A percentile compares a stretch with the other conserved stretches of the same genome.
phyloP scores from a whole-genome alignment of 2,113 vertebrate genomes.

The Menidia beryllina region DNA sequence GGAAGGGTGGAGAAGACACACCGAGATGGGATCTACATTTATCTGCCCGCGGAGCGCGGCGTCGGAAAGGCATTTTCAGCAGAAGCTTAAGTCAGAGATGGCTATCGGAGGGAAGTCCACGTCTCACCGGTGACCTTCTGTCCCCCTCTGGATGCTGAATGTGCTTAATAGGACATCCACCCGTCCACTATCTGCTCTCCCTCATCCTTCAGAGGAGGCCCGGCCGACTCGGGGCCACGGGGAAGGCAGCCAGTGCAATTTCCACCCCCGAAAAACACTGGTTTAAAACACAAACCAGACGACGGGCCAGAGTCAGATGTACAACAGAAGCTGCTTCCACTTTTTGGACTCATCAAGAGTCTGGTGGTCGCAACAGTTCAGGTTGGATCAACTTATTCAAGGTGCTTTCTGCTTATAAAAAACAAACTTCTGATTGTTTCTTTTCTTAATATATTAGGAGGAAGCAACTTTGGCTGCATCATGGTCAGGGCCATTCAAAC shows the following conservation, averaged over 20 bases:
- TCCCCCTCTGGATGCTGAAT: constrained; percentile 8
- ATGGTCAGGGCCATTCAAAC: too few species aligned
- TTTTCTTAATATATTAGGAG: too few species aligned
- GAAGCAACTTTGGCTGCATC: too few species aligned
- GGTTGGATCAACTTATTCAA: too few species aligned
- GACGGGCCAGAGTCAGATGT: too few species aligned
- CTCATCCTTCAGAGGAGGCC: not conserved
- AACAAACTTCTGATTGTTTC: too few species aligned
- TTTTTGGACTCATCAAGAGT: too few species aligned
- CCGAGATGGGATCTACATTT: constrained; percentile 10
- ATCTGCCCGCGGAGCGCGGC: not conserved
- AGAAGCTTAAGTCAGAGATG: constrained; percentile 9
- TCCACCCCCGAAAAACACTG: too few species aligned
- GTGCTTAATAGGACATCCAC: constrained; percentile 12
- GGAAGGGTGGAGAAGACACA: not conserved
- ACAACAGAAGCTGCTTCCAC: too few species aligned
- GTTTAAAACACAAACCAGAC: too few species aligned
- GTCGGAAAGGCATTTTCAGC: constrained; percentile 16
- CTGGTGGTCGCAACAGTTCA: too few species aligned
- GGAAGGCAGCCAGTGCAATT: not conserved
- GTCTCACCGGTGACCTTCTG: constrained; percentile 3
- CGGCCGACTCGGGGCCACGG: not conserved
- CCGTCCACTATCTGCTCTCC: not conserved
- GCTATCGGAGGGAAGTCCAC: constrained; percentile 3
- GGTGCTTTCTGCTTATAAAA: too few species aligned